phyloP scores from a whole-genome alignment of 2,797 vertebrate genomes.

The Lerista edwardsae region DNA sequence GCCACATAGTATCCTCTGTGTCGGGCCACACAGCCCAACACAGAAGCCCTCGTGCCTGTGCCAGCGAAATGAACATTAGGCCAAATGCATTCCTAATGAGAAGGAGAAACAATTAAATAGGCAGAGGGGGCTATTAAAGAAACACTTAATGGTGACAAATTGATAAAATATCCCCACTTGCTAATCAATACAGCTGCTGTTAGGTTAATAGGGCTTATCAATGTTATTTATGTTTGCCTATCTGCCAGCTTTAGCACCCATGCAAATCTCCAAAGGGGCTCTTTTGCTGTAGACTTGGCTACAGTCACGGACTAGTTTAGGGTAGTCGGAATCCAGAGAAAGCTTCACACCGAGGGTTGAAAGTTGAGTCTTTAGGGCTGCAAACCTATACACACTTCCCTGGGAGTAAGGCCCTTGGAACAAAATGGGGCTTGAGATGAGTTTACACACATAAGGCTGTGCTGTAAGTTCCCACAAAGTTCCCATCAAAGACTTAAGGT shows the following conservation, averaged over 20 bases:
- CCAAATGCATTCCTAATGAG: slow-evolving; percentile 10
- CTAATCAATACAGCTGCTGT: slow-evolving; percentile 57
- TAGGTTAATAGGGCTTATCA: slow-evolving; percentile 40
- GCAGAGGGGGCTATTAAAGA: slow-evolving; percentile 53
- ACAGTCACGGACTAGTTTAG: background rate
- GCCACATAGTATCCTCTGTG: too few species aligned
- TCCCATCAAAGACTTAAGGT: too few species aligned
- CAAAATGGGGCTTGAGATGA: too few species aligned
- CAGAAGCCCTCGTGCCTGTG: too few species aligned
- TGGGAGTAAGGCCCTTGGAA: too few species aligned
- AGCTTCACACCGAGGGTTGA: too few species aligned
- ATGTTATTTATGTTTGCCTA: slow-evolving; percentile 39
- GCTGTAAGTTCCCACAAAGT: too few species aligned
- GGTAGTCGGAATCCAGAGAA: background rate
- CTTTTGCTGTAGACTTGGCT: background rate
- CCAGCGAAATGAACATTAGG: too few species aligned
- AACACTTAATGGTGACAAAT: slow-evolving; percentile 57
- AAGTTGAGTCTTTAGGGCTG: too few species aligned
- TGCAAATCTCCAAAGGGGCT: background rate
- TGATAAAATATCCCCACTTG: slow-evolving; percentile 49
- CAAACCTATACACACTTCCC: too few species aligned
- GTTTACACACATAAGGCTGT: too few species aligned
- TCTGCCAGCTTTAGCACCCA: slow-evolving; percentile 1
- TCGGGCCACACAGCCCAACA: too few species aligned
- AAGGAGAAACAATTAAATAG: slow-evolving; percentile 58